These are phyloP conservation scores for Drosophila phalerata DNA, from an alignment of 2,888 invertebrate species.

Conservation along the genomic window DNA sequence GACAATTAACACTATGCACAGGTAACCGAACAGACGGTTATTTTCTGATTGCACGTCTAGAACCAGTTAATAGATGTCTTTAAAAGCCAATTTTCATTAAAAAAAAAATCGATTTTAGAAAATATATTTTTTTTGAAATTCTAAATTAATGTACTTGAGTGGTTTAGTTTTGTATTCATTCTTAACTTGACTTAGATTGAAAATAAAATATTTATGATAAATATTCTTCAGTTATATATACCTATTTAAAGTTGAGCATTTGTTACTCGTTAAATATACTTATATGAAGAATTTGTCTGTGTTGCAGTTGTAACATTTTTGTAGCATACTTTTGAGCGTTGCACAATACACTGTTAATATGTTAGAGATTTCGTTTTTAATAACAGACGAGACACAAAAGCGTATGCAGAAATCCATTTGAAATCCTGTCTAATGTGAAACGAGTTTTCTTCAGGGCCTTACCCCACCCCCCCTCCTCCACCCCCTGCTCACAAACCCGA, in stretches of 20 bases:
- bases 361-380: conserved; percentile 58
- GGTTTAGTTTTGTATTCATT: too few species aligned
- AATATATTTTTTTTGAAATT: too few species aligned
- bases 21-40: conserved; percentile 8
- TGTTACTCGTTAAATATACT: background rate
- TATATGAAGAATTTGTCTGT: background rate
- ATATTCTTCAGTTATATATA: background rate
- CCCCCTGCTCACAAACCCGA: background rate
- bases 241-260: background rate
- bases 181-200: too few species aligned
- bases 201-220: too few species aligned
- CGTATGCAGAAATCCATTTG: conserved; percentile 70
- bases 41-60: background rate
- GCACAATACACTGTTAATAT: conserved; percentile 37
- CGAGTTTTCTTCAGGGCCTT: conserved; percentile 20
- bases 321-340: conserved; percentile 25
- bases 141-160: too few species aligned
- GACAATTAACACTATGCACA: conserved; percentile 54
- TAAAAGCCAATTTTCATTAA: background rate
- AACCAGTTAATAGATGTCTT: too few species aligned
- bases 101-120: too few species aligned
- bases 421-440: conserved; percentile 72
- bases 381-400: conserved; percentile 66
- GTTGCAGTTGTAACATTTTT: conserved; percentile 16
- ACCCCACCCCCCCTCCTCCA: conserved; percentile 7